A percentile compares a stretch with the other conserved stretches of the same genome.
Evolutionary conservation across 2,888 invertebrate genomes (phyloP).

Genomic region (Dolomedes plantarius): DNA sequence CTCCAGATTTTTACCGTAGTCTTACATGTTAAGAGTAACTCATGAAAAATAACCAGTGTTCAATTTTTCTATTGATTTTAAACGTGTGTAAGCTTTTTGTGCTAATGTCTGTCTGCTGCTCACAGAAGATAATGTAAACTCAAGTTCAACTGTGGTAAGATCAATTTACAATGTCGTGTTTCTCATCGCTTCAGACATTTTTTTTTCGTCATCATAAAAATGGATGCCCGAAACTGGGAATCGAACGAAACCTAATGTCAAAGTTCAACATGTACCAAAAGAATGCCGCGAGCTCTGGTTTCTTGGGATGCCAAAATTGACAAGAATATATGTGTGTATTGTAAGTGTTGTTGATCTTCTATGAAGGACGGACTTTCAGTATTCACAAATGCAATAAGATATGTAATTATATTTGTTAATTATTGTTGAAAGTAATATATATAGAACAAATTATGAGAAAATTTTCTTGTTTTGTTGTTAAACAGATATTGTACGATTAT

Average conservation of each 20-base stretch:
- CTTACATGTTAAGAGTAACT: constrained; percentile 37
- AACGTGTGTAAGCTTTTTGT: constrained; percentile 52
- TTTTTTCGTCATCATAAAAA: neutral
- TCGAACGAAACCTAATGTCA: neutral
- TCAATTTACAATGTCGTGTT: constrained; percentile 7
- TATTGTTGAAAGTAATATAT: constrained; percentile 24
- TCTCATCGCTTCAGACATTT: neutral
- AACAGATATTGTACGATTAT: too few relatives aligned
- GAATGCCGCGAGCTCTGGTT: neutral
- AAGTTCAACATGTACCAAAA: neutral
- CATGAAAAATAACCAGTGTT: constrained; percentile 28
- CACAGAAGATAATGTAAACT: constrained; percentile 37
- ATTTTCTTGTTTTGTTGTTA: neutral
- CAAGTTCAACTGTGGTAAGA: constrained; percentile 23
- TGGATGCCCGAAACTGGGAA: neutral
- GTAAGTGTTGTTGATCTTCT: constrained; percentile 3
- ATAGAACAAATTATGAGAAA: constrained; percentile 22
- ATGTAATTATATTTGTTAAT: constrained; percentile 52
- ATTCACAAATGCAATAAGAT: constrained; percentile 59
- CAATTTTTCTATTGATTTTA: constrained; percentile 59
- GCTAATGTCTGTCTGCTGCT: constrained; percentile 56
- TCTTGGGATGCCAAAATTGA: neutral
- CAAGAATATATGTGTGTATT: neutral
- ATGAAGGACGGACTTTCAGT: constrained; percentile 32
- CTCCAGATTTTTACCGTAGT: constrained; percentile 51